Base-by-base conservation (phyloP, 1,140 invertebrate species). In the Caenorhabditis briggsae region DNA sequence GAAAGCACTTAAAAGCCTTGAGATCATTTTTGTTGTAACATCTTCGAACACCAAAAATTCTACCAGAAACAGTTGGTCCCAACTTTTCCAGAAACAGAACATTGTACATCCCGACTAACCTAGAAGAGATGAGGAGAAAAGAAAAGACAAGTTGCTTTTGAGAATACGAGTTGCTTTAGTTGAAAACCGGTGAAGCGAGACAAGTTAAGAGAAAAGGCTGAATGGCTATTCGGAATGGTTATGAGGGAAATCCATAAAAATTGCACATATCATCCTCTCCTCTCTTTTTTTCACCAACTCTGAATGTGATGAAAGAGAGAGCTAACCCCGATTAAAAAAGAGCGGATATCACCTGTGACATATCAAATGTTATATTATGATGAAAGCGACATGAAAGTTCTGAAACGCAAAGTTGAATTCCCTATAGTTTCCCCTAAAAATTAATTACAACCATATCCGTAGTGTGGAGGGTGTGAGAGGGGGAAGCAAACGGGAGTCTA, bases 161-260 rank as follows among this genome's bases (percentile, higher is more conserved):
- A 78, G 70, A 78, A 78, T 33, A n/a, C 53, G 43, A 78, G 70
- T 78, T 78, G 43, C 70, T 50, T 78, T 50, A 78, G 70, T 78
- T 20, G 46, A 50, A 78, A 78, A 50, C 70, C 70, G 70, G 70
- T 78, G 70, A 78, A 78, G 70, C 70, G 70, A 50, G 46, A 78
- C 70, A 78, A 78, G 70, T 78, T 78, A 50, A 50, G 70, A 78
- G 70, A 78, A 78, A 70, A 78, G 70, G 43, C 46, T 78, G 70
- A 78, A 78, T 78, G 70, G 70, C 70, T 78, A 78, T 78, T 78
- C 70, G 46, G 70, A 78, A 78, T 78, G 70, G 70, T 78, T 78
- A 78, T 78, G 70, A 78, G 70, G n/a, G 50, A 78, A 78, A 78
- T 78, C 46, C 70, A 78, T 78, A 46, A 78, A 78, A 78, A 50